phyloP scores from a whole-genome alignment of 2,113 vertebrate genomes.

The Pungitius pungitius region DNA sequence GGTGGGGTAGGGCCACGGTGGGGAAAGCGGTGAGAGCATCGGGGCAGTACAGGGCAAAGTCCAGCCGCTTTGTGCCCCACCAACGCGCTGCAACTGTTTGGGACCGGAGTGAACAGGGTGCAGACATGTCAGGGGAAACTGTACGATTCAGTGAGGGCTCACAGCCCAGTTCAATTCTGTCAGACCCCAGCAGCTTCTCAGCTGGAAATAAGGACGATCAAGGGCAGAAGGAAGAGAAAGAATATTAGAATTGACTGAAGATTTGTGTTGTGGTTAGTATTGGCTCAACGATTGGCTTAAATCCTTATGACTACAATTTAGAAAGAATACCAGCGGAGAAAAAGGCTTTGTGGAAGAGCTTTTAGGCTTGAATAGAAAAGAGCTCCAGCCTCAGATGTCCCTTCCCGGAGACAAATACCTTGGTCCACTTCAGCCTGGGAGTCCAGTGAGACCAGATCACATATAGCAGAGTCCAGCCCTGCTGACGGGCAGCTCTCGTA shows the following conservation, averaged over 20 bases:
- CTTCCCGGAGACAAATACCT: conserved; percentile 83
- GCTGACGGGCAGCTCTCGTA: conserved; percentile 57
- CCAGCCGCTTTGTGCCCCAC: conserved; percentile 96
- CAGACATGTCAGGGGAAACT: conserved; percentile 33
- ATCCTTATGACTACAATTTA: conserved; percentile 6
- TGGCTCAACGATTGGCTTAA: not conserved
- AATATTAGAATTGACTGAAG: conserved; percentile 26
- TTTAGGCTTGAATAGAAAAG: conserved; percentile 37
- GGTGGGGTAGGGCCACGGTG: conserved; percentile 91
- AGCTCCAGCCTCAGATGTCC: conserved; percentile 30
- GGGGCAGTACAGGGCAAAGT: conserved; percentile 95
- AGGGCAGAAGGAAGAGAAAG: conserved; percentile 17
- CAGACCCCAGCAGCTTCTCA: conserved; percentile 54
- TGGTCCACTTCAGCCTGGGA: conserved; percentile 84
- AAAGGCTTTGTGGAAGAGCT: conserved; percentile 21
- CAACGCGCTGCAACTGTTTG: conserved; percentile 90
- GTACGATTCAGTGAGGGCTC: conserved; percentile 1
- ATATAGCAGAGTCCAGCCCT: conserved; percentile 73
- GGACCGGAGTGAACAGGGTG: conserved; percentile 31
- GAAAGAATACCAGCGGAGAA: conserved; percentile 12
- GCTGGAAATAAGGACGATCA: conserved; percentile 45
- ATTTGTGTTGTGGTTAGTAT: conserved; percentile 47
- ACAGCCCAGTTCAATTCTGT: too few species aligned
- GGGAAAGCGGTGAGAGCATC: conserved; percentile 94
- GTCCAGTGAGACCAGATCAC: conserved; percentile 79